Evolutionary conservation across 2,113 vertebrate genomes (phyloP).

Genomic region (Periophthalmodon schlosseri): DNA sequence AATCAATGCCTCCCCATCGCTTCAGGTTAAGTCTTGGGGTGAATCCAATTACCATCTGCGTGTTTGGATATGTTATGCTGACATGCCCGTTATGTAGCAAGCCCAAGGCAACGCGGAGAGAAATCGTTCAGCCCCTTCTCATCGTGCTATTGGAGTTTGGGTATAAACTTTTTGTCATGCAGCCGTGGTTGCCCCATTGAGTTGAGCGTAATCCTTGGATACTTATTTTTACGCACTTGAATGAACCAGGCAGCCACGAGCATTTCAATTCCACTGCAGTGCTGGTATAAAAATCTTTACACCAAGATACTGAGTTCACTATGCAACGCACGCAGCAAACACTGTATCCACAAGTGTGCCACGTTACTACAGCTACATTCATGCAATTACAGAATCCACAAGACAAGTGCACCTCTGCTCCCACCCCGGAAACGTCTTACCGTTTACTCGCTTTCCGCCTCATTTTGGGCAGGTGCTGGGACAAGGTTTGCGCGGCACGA

Average conservation of each 20-base stretch:
- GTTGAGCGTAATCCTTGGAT: not conserved
- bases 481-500: constrained; percentile 58
- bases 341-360: constrained; percentile 31
- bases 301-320: not conserved
- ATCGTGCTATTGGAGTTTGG: not conserved
- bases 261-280: not conserved
- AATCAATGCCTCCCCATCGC: constrained; percentile 43
- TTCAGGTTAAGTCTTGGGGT: constrained; percentile 36
- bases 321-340: constrained; percentile 24
- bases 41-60: constrained; percentile 49
- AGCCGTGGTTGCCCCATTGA: not conserved
- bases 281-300: constrained; percentile 14
- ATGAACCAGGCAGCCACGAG: not conserved
- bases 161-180: not conserved
- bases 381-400: constrained; percentile 36
- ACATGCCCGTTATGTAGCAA: constrained; percentile 28
- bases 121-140: not conserved
- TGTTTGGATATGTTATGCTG: constrained; percentile 36
- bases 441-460: constrained; percentile 72
- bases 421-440: constrained; percentile 56
- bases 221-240: not conserved
- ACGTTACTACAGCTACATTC: constrained; percentile 31
- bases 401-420: constrained; percentile 42
- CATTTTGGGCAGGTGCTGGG: constrained; percentile 73
- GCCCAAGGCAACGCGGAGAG: constrained; percentile 15